phyloP scores from a whole-genome alignment of 2,888 invertebrate genomes.

The Adelognathus sp. region DNA sequence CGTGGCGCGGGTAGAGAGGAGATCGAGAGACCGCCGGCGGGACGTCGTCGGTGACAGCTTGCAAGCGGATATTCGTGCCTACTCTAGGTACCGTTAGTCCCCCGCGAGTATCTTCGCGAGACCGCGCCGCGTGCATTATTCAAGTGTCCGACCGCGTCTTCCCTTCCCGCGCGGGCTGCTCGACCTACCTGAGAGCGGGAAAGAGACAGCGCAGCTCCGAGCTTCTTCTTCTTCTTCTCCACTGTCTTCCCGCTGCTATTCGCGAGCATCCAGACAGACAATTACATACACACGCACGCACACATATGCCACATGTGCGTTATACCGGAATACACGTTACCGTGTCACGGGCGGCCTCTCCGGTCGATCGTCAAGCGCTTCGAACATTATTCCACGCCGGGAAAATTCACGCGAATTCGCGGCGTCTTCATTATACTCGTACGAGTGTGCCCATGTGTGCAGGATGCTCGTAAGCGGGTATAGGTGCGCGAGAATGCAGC shows the following conservation, averaged over 20 bases:
- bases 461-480: background rate
- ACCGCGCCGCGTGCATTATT: constrained; percentile 54
- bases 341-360: constrained; percentile 62
- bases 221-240: too few relatives aligned
- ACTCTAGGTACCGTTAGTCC: constrained; percentile 77
- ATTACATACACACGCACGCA: constrained; percentile 34
- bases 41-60: constrained; percentile 72
- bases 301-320: too few relatives aligned
- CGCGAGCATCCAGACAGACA: constrained; percentile 28
- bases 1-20: constrained; percentile 59
- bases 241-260: constrained; percentile 48
- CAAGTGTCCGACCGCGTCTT: constrained; percentile 55
- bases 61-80: constrained; percentile 78
- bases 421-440: background rate
- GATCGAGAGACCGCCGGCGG: constrained; percentile 29
- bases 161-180: constrained; percentile 44
- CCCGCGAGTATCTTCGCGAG: constrained; percentile 53
- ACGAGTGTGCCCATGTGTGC: background rate
- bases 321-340: constrained; percentile 57
- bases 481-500: constrained; percentile 16
- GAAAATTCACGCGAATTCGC: constrained; percentile 43
- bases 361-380: constrained; percentile 24
- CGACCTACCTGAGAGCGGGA: constrained; percentile 20
- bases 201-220: constrained; percentile 4
- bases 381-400: constrained; percentile 59